Base-by-base conservation (phyloP, 37 sponge, comb jelly and placozoan species). In the Aphrocallistes beatrix region DNA sequence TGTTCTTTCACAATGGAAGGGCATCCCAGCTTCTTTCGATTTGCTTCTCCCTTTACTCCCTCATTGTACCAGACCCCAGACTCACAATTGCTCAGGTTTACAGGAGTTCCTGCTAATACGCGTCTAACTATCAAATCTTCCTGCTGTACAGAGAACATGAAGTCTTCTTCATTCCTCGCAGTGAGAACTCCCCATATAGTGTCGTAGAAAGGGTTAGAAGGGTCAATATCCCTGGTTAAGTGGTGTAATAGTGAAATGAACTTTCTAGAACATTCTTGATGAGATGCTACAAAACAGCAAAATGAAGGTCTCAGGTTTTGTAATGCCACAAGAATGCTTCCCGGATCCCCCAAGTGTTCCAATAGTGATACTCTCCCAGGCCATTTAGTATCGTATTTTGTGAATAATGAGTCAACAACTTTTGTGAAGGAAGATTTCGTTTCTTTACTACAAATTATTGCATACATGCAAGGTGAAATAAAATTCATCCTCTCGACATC, bases 141-240 rank as follows among this genome's bases (percentile, higher is more conserved):
- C 38, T 92, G 88, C 21, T 85, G 36, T 16, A 92, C 0, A 1
- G 90, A 81, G 82, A 87, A 87, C 34, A 87, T 83, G 37, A 89
- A 39, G 48, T 92, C 90, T 6, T 89, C 86, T 51, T 87, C 88
- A 3, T 23, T 37, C 25, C 48, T n/a, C 36, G 88, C 92, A 0
- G 92, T 92, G 0, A 92, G 83, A 30, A 92, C 81, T 0, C 90
- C 92, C 92, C 92, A 92, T 42, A 92, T 50, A 3, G 89, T 89
- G 49, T 92, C 92, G 32, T 82, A 45, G 38, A 83, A 92, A 0
- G 92, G 92, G 36, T 81, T 49, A 37, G 88, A 48, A 1, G 84
- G 89, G 38, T 92, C 92, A 10, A 92, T 81, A 51, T 86, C 39
- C 37, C 92, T 69, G 25, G 88, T 87, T 9, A 92, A 32, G 38